Evolutionary conservation across 2,113 vertebrate species (phyloP), one percentile per base, ranked within the genome.

Genomic region (Sigmodon hispidus): DNA sequence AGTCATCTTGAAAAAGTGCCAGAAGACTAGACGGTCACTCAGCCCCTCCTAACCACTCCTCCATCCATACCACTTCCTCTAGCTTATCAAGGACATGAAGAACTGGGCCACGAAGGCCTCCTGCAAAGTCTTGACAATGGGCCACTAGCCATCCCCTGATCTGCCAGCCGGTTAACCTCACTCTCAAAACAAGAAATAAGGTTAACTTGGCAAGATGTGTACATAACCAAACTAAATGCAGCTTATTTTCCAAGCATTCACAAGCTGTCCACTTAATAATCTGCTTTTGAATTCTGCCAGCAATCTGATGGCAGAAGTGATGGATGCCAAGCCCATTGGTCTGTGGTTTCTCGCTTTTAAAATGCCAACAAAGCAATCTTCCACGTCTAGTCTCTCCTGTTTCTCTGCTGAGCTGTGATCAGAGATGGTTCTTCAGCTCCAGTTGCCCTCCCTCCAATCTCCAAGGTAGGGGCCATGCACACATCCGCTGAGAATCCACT

Each of bases 221-320:
- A 81, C 70, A 45, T 57, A 48, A 57, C 31, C 31, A 65, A 96
- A 55, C 84, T 67, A 83, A 88, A 65, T 10, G 45, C 26, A 36
- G 67, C 87, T 92, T 63, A 52, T 84, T 95, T 91, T 83, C 91
- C 86, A 81, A 94, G 81, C 34, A 86, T 81, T 69, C 21, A 0
- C 93, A 93, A 92, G 86, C 92, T 92, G 91, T 88, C 94, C 5
- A 4, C 86, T 83, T 88, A 89, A 90, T 93, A 70, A 93, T 94
- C 86, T 70, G 77, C 89, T 86, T 94, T 96, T 10, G 0, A 45
- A 65, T 75, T 40, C 91, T 87, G 86, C 96, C 93, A 69, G 86
- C 57, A n/a, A 17, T 59, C 19, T 69, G 36, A 65, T 17, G 85
- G 85, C 77, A 90, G 88, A 50, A 48, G 10, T 29, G 36, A 65